Evolutionary conservation across 2,888 invertebrate species (phyloP), one percentile per base, ranked within the genome.

Genomic region (Diarsia brunnea): DNA sequence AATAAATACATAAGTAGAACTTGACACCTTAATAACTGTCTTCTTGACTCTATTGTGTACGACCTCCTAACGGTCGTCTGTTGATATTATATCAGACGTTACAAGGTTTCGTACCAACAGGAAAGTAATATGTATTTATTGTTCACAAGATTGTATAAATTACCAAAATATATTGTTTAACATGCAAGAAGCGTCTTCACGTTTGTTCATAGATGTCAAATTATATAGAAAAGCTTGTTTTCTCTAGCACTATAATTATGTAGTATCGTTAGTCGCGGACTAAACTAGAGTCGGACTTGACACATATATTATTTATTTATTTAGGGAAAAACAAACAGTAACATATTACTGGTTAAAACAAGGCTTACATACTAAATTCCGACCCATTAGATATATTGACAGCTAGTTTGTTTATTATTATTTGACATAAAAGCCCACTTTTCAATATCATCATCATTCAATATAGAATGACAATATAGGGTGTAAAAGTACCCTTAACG

Each of bases 71-170:
- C 27, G n/a, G 12, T 64, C 49, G 49, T 84, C 60, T 60, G 4
- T 76, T 61, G 47, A 10, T 64, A 68, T 82, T 84, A 81, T 16
- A 49, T 19, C 8, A 19, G 71, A 75, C 70, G 64, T 68, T 51
- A 72, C 77, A 81, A 73, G 81, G 58, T 81, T 71, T 31, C 21
- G 19, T 68, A 31, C 43, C 27, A 21, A 24, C 58, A 11, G 24
- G 21, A 60, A 69, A 63, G 60, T 84, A 72, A 75, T 69, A 27
- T 45, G 58, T 69, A 69, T 71, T 66, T 84, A 58, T 60, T 84
- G 74, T 64, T 58, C 27, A 43, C 11, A 31, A 73, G 21, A 78
- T 78, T 82, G 69, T 82, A 69, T 79, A 82, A 43, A 69, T 69
- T 66, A 75, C 58, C 55, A 3, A 19, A 74, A 14, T 21, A 51